phyloP scores from a whole-genome alignment of 2,888 invertebrate species.

The Diaphora mendica region DNA sequence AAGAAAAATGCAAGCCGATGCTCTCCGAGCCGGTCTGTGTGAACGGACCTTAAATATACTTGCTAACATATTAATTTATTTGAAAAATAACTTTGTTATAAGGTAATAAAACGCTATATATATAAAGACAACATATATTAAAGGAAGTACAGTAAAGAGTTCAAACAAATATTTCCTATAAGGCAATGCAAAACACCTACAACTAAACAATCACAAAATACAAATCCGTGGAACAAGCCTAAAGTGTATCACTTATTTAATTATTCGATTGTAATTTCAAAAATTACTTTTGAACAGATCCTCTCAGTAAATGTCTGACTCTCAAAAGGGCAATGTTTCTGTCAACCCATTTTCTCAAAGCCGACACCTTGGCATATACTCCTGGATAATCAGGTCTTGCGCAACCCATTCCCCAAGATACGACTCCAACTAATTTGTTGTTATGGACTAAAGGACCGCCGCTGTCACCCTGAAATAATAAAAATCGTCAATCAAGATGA shows the following conservation, averaged over 20 bases:
- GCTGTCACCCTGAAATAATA: slow-evolving; percentile 76
- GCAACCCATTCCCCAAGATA: slow-evolving; percentile 81
- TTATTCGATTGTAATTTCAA: background rate
- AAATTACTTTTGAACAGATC: slow-evolving; percentile 7
- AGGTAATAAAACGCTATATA: background rate
- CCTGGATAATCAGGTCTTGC: slow-evolving; percentile 80
- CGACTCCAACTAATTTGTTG: slow-evolving; percentile 80
- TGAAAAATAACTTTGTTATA: background rate
- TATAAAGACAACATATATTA: background rate
- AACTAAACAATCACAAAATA: background rate
- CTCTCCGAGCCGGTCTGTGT: too few relatives aligned
- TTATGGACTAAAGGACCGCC: slow-evolving; percentile 79
- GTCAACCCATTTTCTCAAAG: slow-evolving; percentile 75
- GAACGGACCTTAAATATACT: too few relatives aligned
- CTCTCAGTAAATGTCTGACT: slow-evolving; percentile 59
- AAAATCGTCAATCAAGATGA: background rate
- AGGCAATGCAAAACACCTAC: background rate
- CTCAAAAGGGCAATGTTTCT: slow-evolving; percentile 61
- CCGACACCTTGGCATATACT: slow-evolving; percentile 79
- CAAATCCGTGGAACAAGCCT: background rate
- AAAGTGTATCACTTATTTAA: background rate
- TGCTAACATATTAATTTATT: background rate
- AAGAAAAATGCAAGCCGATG: too few relatives aligned
- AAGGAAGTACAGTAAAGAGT: background rate
- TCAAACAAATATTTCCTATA: background rate